Percentiles rank a stretch among this genome's conserved stretches.
Evolutionary conservation across 2,797 vertebrate species (phyloP).

Genomic region (Microctenopoma steveboyesi): DNA sequence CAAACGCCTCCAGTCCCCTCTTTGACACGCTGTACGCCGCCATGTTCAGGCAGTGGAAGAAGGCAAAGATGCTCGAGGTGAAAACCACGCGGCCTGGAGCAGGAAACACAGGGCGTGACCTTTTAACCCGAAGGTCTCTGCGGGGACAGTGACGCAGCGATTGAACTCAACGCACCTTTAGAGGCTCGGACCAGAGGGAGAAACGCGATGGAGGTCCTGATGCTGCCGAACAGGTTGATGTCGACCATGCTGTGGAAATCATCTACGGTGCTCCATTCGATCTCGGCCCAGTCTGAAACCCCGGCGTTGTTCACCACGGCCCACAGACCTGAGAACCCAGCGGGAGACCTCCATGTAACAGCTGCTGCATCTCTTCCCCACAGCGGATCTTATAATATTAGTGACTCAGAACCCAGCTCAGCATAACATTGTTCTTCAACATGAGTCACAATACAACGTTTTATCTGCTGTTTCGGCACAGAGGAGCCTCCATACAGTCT

Average conservation of each 20-base stretch:
- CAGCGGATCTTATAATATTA: too few species aligned
- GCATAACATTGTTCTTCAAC: too few species aligned
- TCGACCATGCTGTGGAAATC: conserved; percentile 78
- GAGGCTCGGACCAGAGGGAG: conserved; percentile 82
- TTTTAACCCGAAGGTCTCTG: fast-evolving
- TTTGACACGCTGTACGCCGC: conserved; percentile 85
- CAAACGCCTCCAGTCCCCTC: conserved; percentile 85
- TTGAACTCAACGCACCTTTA: conserved; percentile 68
- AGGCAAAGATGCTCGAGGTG: conserved; percentile 84
- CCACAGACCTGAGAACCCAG: conserved; percentile 85
- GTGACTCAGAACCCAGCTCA: too few species aligned
- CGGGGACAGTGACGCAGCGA: background rate
- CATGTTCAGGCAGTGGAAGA: conserved; percentile 81
- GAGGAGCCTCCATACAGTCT: too few species aligned
- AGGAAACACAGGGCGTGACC: background rate
- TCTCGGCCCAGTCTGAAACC: conserved; percentile 83
- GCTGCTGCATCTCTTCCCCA: too few species aligned
- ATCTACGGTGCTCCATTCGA: conserved; percentile 82
- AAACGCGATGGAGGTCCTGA: conserved; percentile 82
- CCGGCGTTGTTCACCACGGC: conserved; percentile 87
- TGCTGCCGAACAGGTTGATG: conserved; percentile 83
- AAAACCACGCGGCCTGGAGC: conserved; percentile 83
- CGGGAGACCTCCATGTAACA: too few species aligned
- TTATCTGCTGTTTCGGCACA: too few species aligned
- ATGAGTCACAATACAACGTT: too few species aligned